Evolutionary conservation across 1,140 invertebrate genomes (phyloP).

Genomic region (Tetranychus urticae): DNA sequence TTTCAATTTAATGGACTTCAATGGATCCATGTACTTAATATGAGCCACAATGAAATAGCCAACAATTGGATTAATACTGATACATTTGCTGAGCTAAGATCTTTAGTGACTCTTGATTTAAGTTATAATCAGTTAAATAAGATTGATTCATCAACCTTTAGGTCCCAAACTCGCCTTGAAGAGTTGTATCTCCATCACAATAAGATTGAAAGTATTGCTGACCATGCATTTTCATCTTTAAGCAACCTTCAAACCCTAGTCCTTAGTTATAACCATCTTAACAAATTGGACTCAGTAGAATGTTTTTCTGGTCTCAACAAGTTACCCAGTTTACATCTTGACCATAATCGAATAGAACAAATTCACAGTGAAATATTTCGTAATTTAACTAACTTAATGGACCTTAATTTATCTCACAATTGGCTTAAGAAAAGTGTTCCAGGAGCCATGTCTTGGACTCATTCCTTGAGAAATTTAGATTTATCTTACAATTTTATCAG

Average conservation of each 20-base stretch:
- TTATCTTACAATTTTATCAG: constrained; percentile 58
- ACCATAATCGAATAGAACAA: constrained; percentile 37
- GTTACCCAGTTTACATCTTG: constrained; percentile 52
- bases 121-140: constrained; percentile 57
- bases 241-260: constrained; percentile 61
- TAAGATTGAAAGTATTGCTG: constrained; percentile 12
- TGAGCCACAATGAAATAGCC: constrained; percentile 60
- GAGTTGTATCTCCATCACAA: constrained; percentile 14
- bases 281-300: constrained; percentile 38
- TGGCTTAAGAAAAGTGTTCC: constrained; percentile 15
- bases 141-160: constrained; percentile 33
- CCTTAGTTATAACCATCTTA: constrained; percentile 47
- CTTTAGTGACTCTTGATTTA: constrained; percentile 56
- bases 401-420: constrained; percentile 15
- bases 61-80: constrained; percentile 50
- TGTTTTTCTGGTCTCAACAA: constrained; percentile 63
- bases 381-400: constrained; percentile 15
- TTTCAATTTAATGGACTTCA: constrained; percentile 49
- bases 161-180: constrained; percentile 27
- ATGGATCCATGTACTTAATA: constrained; percentile 54
- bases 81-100: constrained; percentile 60
- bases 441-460: constrained; percentile 11
- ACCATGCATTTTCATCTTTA: constrained; percentile 39
- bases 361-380: constrained; percentile 15
- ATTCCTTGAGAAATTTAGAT: constrained; percentile 49